Percentiles rank a stretch among this genome's conserved stretches.
phyloP scores from a whole-genome alignment of 2,113 vertebrate species.

The Eulemur rufifrons region DNA sequence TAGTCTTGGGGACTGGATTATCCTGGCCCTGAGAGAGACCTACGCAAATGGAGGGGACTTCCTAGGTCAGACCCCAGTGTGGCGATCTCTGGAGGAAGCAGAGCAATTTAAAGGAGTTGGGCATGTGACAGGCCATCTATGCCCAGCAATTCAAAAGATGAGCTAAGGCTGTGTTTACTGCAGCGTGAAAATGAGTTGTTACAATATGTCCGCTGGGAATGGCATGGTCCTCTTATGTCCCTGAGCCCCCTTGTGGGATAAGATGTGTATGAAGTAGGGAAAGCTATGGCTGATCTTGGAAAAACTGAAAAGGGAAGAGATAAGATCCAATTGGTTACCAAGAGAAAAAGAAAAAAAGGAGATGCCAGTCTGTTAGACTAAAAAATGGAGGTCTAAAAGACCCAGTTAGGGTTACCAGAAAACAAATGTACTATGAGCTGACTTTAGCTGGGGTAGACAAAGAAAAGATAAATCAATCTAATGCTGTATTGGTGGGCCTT shows the following conservation, averaged over 20 bases:
- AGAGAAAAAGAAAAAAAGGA: background rate
- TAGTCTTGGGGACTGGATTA: background rate
- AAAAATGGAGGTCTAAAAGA: background rate
- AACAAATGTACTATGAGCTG: background rate
- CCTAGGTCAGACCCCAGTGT: background rate
- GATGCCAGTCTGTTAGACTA: background rate
- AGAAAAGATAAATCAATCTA: background rate
- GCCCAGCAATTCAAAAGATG: background rate
- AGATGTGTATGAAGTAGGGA: background rate
- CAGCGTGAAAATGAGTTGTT: background rate
- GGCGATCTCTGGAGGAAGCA: background rate
- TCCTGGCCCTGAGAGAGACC: background rate
- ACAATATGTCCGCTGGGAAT: background rate
- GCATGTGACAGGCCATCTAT: background rate
- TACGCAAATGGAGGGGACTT: background rate
- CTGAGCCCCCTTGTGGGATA: background rate
- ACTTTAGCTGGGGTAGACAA: background rate
- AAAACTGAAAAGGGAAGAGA: background rate
- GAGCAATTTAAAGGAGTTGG: background rate
- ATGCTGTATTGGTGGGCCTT: background rate
- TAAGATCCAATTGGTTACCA: background rate
- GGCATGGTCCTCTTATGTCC: background rate
- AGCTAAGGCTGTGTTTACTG: background rate
- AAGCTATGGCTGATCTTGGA: background rate
- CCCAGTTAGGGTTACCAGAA: background rate